Conservation (phyloP, 2,888 invertebrate species). For the Luperina nickerlii region DNA sequence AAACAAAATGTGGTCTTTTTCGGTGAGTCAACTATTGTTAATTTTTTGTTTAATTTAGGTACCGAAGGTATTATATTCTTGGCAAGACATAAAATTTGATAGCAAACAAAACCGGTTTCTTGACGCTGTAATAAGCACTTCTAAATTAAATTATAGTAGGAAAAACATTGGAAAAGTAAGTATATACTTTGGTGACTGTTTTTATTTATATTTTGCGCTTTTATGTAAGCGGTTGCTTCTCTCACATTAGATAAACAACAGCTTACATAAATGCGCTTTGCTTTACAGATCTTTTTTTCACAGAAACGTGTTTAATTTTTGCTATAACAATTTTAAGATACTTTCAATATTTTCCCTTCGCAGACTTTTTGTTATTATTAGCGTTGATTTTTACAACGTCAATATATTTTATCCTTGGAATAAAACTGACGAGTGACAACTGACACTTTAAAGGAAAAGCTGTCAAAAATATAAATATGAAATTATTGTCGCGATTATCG, state of each 20-base stretch:
- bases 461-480: background rate
- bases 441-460: background rate
- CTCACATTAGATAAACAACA: no score
- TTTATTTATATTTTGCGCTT: background rate
- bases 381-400: background rate
- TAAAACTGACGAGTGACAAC: background rate
- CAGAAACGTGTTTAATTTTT: background rate
- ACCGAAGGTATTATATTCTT: background rate
- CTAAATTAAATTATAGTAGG: background rate
- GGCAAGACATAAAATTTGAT: background rate
- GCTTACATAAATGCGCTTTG: no score
- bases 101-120: background rate
- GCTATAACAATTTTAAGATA: background rate
- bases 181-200: background rate
- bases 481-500: background rate
- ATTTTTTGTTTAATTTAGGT: background rate
- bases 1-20: constrained; percentile 72
- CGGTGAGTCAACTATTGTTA: constrained; percentile 70
- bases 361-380: background rate
- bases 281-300: background rate
- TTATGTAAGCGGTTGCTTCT: background rate
- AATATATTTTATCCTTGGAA: background rate
- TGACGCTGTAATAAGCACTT: background rate
- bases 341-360: background rate
- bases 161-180: background rate